These are phyloP conservation scores for Hiodon alosoides DNA, from an alignment of 2,113 vertebrate species.

Conservation along the genomic window DNA sequence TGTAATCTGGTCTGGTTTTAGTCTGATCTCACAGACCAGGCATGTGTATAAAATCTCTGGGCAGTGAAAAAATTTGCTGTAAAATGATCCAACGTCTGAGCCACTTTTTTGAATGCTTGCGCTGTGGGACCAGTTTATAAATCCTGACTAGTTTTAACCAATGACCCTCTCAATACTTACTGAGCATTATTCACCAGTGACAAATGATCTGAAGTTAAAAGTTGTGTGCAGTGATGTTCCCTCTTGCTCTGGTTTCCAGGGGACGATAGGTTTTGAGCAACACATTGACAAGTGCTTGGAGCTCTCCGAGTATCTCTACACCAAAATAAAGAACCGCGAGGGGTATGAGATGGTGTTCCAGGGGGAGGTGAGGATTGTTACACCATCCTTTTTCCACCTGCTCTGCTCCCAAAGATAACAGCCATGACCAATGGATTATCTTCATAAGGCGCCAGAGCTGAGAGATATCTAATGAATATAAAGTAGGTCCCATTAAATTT, in stretches of 20 bases:
- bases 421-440: slow-evolving; percentile 15
- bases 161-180: neutral
- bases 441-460: slow-evolving; percentile 13
- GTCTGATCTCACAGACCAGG: no score
- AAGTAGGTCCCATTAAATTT: slow-evolving; percentile 20
- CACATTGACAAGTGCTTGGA: slow-evolving; percentile 96
- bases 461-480: slow-evolving; percentile 27
- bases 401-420: slow-evolving; percentile 15
- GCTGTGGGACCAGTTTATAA: no score
- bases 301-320: slow-evolving; percentile 89
- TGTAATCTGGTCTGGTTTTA: no score
- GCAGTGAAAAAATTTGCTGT: no score
- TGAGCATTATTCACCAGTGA: slow-evolving; percentile 4
- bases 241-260: slow-evolving; percentile 60
- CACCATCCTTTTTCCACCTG: neutral
- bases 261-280: slow-evolving; percentile 93
- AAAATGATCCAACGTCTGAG: no score
- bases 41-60: no score
- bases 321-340: slow-evolving; percentile 92
- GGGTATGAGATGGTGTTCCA: slow-evolving; percentile 96
- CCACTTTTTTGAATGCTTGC: no score
- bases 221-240: neutral
- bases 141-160: neutral
- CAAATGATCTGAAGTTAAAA: neutral
- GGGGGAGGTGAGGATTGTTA: slow-evolving; percentile 74